Conservation (phyloP, 2,113 vertebrate genomes). For the Synchiropus splendidus region DNA sequence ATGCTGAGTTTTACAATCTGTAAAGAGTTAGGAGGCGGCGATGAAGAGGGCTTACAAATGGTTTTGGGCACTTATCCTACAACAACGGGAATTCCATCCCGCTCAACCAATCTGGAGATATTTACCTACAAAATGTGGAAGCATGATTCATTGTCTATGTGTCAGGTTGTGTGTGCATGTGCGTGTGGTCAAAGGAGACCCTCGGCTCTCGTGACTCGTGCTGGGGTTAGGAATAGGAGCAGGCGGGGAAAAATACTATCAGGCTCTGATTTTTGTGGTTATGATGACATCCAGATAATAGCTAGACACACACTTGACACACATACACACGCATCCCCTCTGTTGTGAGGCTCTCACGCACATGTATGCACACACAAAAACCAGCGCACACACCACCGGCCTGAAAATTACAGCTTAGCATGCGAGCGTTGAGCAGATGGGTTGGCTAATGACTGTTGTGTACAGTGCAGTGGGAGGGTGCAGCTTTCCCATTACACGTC, state of each 20-base stretch:
- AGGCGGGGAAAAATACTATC: constrained; percentile 66
- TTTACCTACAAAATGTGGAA: constrained; percentile 67
- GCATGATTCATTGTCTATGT: constrained; percentile 40
- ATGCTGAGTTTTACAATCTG: constrained; percentile 53
- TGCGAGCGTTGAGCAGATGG: constrained; percentile 76
- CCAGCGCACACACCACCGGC: constrained; percentile 61
- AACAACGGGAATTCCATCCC: constrained; percentile 46
- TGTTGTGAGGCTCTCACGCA: constrained; percentile 21
- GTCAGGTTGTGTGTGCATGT: constrained; percentile 27
- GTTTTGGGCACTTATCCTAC: constrained; percentile 63
- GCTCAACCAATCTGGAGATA: constrained; percentile 64
- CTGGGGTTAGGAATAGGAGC: constrained; percentile 52
- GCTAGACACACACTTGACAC: constrained; percentile 7
- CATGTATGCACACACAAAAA: constrained; percentile 43
- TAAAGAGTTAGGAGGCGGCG: constrained; percentile 47
- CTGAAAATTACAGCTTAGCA: constrained; percentile 72
- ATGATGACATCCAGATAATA: constrained; percentile 74
- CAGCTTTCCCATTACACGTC: constrained; percentile 56
- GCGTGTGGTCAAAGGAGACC: constrained; percentile 68
- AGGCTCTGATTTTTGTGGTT: constrained; percentile 66
- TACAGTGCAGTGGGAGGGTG: constrained; percentile 63
- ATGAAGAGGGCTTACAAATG: constrained; percentile 53
- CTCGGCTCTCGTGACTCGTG: constrained; percentile 61
- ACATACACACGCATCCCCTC: constrained; percentile 33
- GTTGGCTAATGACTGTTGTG: constrained; percentile 67